Evolutionary conservation across 2,888 invertebrate genomes (phyloP).

Genomic region (Apodemia duryi): DNA sequence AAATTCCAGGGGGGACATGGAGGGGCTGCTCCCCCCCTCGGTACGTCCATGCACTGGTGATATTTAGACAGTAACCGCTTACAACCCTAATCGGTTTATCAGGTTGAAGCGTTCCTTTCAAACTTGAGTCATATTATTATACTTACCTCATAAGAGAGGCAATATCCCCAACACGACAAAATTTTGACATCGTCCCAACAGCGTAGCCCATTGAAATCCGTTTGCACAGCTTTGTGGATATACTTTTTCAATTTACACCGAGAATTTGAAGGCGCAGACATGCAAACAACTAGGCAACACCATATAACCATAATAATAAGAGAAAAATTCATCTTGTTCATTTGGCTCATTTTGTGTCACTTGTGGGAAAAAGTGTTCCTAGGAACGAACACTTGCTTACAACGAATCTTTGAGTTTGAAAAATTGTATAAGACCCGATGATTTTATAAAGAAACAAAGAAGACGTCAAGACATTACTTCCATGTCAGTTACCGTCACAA

Average conservation of each 20-base stretch:
- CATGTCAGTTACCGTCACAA: slow-evolving; percentile 55
- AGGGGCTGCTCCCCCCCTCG: no score
- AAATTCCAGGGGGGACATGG: no score
- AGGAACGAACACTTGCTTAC: slow-evolving; percentile 10
- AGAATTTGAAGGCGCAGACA: slow-evolving; percentile 39
- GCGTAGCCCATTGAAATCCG: slow-evolving; percentile 80
- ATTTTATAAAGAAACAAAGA: slow-evolving; percentile 55
- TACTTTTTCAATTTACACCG: slow-evolving; percentile 58
- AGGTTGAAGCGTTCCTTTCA: no score
- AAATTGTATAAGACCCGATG: slow-evolving; percentile 33
- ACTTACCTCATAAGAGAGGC: slow-evolving; percentile 89
- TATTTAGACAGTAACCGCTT: no score
- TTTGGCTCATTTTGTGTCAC: slow-evolving; percentile 20
- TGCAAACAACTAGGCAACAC: slow-evolving; percentile 41
- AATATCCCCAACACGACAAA: slow-evolving; percentile 91
- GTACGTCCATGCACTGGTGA: no score
- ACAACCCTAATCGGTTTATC: no score
- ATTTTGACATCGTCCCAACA: slow-evolving; percentile 90
- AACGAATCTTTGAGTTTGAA: slow-evolving; percentile 38
- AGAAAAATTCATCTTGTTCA: slow-evolving; percentile 32
- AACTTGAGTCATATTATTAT: neutral
- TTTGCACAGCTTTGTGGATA: slow-evolving; percentile 63
- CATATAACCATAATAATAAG: slow-evolving; percentile 40
- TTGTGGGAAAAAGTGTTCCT: neutral
- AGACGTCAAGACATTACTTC: slow-evolving; percentile 62